Base-by-base conservation (phyloP, 2,888 invertebrate genomes). In the Leucoptera coffeella region DNA sequence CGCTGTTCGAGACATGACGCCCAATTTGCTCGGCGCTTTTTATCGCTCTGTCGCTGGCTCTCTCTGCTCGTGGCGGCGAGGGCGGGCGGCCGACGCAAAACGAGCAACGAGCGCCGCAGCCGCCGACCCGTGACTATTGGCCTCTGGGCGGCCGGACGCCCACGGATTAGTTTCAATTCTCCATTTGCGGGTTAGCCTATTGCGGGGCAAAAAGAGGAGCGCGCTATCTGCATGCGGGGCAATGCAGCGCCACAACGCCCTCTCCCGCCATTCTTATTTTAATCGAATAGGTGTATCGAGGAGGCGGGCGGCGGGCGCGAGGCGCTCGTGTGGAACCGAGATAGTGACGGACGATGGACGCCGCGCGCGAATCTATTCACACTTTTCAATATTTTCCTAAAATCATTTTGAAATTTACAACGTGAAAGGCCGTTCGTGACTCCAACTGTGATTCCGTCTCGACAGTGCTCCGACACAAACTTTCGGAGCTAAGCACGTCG, bases 1-100 rank as follows among this genome's bases (percentile, higher is more conserved):
- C 50, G 53, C 64, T 67, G 65, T 65, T 69, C 56, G 57, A 50
- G 65, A 67, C 62, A 62, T 59, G 60, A 61, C 61, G 56, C 50
- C 58, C 65, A 69, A 69, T 65, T 69, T 67, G 64, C 64, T 62
- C 55, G 47, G 45, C 6, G 55, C 54, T 60, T 64, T 64, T 61
- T 64, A 61, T 61, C 58, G 45, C 38, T 29, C 47, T 45, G 57
- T 50, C 45, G 40, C 40, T 45, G 43, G 47, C 53, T 48, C 57
- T 61, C 61, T 61, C 47, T 45, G 45, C 45, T 52, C 61, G 50
- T 54, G 54, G 52, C 47, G 33, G 42, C 41, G 27, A 23, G 45
- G 35, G 37, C 47, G 47, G 54, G 56, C n/a, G 47, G 40, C 49
- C 45, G 44, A 52, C 53, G 49, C 45, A 44, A 49, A 50, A 55